These are phyloP conservation scores for Pimephales promelas DNA, from an alignment of 2,113 vertebrate genomes.

Conservation along the genomic window DNA sequence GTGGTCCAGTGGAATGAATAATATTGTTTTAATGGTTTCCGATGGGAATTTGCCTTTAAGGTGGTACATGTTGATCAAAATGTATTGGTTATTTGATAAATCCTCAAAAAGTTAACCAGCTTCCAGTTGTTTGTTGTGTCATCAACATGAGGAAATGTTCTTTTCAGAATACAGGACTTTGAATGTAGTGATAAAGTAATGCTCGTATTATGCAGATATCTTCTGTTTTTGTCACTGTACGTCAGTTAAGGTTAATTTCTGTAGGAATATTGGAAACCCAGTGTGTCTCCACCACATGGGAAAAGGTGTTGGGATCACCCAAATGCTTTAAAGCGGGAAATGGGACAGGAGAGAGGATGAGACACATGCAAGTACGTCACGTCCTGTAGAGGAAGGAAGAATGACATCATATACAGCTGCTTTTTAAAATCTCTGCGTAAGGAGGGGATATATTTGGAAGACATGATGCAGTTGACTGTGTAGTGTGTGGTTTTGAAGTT, in stretches of 20 bases:
- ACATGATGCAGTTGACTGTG: not conserved
- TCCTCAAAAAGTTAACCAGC: not conserved
- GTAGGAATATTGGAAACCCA: not conserved
- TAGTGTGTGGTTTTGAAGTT: not conserved
- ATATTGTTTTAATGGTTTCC: no score
- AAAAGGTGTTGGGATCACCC: not conserved
- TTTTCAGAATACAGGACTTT: not conserved
- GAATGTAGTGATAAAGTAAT: not conserved
- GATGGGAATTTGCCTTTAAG: not conserved
- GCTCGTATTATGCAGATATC: not conserved
- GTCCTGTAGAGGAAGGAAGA: slow-evolving; percentile 52
- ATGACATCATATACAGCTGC: slow-evolving; percentile 40
- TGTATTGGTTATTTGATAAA: not conserved
- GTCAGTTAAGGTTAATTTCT: slow-evolving; percentile 38
- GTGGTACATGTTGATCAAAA: not conserved
- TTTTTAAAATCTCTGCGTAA: not conserved
- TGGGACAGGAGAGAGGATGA: not conserved
- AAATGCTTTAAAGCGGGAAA: not conserved
- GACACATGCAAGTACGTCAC: slow-evolving; percentile 11
- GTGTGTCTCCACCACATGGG: not conserved
- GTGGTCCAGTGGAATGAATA: no score
- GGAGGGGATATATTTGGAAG: not conserved
- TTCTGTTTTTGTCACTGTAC: slow-evolving; percentile 27
- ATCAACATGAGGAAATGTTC: not conserved
- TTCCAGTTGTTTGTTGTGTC: not conserved